phyloP scores from a whole-genome alignment of 1,140 invertebrate genomes.

The Choristoneura fumiferana region DNA sequence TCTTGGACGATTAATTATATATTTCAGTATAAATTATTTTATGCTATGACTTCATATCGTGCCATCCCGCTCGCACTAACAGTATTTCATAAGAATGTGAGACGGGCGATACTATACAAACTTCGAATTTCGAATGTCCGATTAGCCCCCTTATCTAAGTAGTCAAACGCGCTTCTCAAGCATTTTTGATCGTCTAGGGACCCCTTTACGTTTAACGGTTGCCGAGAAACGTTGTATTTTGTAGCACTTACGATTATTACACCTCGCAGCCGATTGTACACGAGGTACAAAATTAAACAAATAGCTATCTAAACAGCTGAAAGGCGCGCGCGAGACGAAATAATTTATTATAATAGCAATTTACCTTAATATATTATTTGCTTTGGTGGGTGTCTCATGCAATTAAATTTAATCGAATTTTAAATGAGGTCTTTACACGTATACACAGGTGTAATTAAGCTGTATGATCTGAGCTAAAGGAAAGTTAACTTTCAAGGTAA shows the following conservation, averaged over 20 bases:
- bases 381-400: background rate
- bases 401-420: slow-evolving; percentile 18
- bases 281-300: slow-evolving; percentile 8
- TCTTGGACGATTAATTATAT: no score
- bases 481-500: background rate
- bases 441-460: slow-evolving; percentile 5
- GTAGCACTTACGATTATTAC: background rate
- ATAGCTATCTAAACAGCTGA: slow-evolving; percentile 7
- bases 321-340: slow-evolving; percentile 6
- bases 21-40: no score
- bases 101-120: no score
- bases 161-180: no score
- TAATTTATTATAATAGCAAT: slow-evolving; percentile 18
- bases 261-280: background rate
- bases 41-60: no score
- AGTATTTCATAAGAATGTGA: no score
- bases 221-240: background rate
- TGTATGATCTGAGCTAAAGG: background rate
- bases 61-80: no score
- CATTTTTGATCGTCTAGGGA: no score
- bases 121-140: no score
- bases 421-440: background rate
- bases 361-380: slow-evolving; percentile 13
- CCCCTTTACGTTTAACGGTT: no score
- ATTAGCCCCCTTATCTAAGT: no score